Conservation (phyloP, 1,140 invertebrate species). For the Zaprionus davidi region DNA sequence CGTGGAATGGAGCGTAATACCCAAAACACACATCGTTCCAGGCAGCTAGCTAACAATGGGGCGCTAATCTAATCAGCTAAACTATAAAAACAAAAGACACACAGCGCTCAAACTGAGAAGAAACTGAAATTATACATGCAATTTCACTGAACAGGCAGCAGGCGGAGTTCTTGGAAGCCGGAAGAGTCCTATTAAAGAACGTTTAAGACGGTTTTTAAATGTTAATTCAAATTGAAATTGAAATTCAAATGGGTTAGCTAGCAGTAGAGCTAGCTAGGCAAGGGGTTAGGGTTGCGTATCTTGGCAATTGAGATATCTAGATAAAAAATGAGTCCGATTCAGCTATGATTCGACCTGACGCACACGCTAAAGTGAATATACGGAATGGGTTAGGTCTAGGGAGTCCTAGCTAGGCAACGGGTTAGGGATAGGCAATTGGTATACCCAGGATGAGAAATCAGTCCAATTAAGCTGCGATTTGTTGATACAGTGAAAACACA, state of each 20-base stretch:
- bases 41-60: constrained; percentile 55
- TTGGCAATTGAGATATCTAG: background rate
- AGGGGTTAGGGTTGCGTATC: background rate
- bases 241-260: background rate
- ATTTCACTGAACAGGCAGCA: constrained; percentile 44
- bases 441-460: no score
- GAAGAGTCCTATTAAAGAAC: constrained; percentile 69
- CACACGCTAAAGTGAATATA: background rate
- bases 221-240: constrained; percentile 54
- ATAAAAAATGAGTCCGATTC: background rate
- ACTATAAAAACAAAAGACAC: constrained; percentile 51
- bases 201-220: constrained; percentile 52
- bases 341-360: background rate
- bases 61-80: constrained; percentile 69
- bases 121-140: constrained; percentile 52
- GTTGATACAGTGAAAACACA: no score
- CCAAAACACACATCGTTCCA: constrained; percentile 22
- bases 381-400: background rate
- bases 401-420: background rate
- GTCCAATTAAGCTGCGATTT: no score
- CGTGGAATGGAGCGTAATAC: background rate
- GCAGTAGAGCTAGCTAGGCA: background rate
- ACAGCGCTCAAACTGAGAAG: background rate
- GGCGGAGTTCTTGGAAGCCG: constrained; percentile 59
- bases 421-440: no score